phyloP scores from a whole-genome alignment of 2,113 vertebrate genomes.

The Pollachius pollachius region DNA sequence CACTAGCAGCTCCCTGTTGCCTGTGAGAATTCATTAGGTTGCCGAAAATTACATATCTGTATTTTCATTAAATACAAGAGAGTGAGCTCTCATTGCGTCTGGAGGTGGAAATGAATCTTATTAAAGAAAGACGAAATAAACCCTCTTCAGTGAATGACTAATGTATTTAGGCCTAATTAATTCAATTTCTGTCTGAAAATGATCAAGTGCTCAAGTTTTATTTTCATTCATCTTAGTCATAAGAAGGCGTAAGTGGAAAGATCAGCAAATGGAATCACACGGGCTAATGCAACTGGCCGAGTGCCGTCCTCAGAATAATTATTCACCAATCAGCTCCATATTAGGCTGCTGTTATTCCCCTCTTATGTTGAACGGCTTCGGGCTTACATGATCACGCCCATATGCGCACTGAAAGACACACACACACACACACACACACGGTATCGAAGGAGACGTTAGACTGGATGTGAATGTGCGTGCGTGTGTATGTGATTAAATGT shows the following conservation, averaged over 20 bases:
- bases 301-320: conserved; percentile 52
- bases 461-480: conserved; percentile 21
- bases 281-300: conserved; percentile 56
- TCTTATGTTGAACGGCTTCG: conserved; percentile 19
- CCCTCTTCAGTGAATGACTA: conserved; percentile 3
- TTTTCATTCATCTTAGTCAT: conserved; percentile 62
- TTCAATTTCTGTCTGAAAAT: conserved; percentile 50
- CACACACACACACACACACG: not conserved
- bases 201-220: conserved; percentile 51
- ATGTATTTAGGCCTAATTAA: conserved; percentile 36
- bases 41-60: too few relatives aligned
- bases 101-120: too few relatives aligned
- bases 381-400: conserved; percentile 4
- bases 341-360: conserved; percentile 48
- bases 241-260: conserved; percentile 30
- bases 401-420: not conserved
- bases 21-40: too few relatives aligned
- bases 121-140: not conserved
- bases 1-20: too few relatives aligned
- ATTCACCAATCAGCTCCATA: conserved; percentile 60
- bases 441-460: too few relatives aligned
- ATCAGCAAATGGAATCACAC: conserved; percentile 48
- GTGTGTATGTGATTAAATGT: conserved; percentile 39
- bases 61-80: too few relatives aligned
- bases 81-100: not conserved